A percentile compares a stretch with the other conserved stretches of the same genome.
Evolutionary conservation across 2,888 invertebrate genomes (phyloP).

Genomic region (Glaucopsyche alexis): DNA sequence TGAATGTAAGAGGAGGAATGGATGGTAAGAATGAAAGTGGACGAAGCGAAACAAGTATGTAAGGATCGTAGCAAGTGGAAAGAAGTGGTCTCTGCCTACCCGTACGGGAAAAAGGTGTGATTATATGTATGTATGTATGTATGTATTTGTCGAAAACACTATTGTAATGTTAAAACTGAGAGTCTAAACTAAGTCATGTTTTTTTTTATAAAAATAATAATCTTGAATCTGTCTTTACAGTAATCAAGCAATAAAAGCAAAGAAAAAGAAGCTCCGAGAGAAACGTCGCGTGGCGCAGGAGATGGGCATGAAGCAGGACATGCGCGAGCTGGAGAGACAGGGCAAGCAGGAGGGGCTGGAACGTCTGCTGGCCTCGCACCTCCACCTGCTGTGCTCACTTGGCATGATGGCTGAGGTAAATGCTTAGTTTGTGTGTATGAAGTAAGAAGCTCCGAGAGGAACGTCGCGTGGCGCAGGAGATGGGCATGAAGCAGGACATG

Average conservation of each 20-base stretch:
- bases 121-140: too few relatives aligned
- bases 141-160: too few relatives aligned
- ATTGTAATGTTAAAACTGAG: too few relatives aligned
- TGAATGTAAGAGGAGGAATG: too few relatives aligned
- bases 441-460: constrained; percentile 60
- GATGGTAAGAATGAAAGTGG: too few relatives aligned
- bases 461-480: constrained; percentile 58
- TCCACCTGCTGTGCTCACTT: constrained; percentile 84
- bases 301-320: constrained; percentile 64
- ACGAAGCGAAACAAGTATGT: too few relatives aligned
- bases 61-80: too few relatives aligned
- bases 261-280: constrained; percentile 58
- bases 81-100: too few relatives aligned
- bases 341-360: constrained; percentile 78
- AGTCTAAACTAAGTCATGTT: too few relatives aligned
- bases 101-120: too few relatives aligned
- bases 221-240: constrained; percentile 42
- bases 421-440: too few relatives aligned
- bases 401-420: constrained; percentile 74
- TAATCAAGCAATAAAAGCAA: constrained; percentile 56
- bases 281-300: constrained; percentile 62
- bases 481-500: constrained; percentile 65
- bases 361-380: constrained; percentile 81
- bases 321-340: constrained; percentile 59
- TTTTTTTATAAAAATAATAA: background rate